A percentile compares a stretch with the other conserved stretches of the same genome.
These are phyloP conservation scores for Aelia acuminata DNA, from an alignment of 2,888 invertebrate species.

Conservation along the genomic window DNA sequence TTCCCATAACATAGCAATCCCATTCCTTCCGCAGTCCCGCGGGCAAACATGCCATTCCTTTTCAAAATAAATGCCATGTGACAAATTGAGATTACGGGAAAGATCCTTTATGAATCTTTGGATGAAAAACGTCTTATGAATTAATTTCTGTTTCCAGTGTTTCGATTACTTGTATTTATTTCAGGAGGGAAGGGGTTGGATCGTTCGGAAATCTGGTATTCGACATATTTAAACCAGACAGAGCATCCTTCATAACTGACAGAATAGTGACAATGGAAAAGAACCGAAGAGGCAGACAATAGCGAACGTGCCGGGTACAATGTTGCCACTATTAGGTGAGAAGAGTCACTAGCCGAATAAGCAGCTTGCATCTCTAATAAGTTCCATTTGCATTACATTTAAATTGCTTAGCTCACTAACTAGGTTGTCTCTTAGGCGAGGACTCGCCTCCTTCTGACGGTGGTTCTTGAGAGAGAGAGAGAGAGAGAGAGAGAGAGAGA, in stretches of 20 bases:
- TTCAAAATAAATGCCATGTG: too few relatives aligned
- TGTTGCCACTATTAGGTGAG: slow-evolving; percentile 2
- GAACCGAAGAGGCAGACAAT: slow-evolving; percentile 11
- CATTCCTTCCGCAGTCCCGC: too few relatives aligned
- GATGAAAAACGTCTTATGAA: too few relatives aligned
- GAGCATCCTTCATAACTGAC: not conserved
- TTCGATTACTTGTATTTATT: too few relatives aligned
- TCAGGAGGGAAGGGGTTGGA: not conserved
- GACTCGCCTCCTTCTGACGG: not conserved
- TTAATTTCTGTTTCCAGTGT: too few relatives aligned
- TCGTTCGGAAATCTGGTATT: not conserved
- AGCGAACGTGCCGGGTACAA: slow-evolving; percentile 4
- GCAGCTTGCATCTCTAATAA: slow-evolving; percentile 20
- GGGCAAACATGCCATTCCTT: too few relatives aligned
- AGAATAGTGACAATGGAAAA: slow-evolving; percentile 34
- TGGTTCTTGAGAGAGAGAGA: too few relatives aligned
- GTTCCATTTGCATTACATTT: slow-evolving; percentile 33
- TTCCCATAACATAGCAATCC: too few relatives aligned
- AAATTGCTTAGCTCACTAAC: not conserved
- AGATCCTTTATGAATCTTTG: too few relatives aligned
- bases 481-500: too few relatives aligned
- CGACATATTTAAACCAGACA: not conserved
- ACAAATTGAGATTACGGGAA: too few relatives aligned
- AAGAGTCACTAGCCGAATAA: slow-evolving; percentile 41
- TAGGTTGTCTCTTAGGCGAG: not conserved